Base-by-base conservation (phyloP, 2,113 vertebrate genomes). In the Rhinopomastus cyanomelas region DNA sequence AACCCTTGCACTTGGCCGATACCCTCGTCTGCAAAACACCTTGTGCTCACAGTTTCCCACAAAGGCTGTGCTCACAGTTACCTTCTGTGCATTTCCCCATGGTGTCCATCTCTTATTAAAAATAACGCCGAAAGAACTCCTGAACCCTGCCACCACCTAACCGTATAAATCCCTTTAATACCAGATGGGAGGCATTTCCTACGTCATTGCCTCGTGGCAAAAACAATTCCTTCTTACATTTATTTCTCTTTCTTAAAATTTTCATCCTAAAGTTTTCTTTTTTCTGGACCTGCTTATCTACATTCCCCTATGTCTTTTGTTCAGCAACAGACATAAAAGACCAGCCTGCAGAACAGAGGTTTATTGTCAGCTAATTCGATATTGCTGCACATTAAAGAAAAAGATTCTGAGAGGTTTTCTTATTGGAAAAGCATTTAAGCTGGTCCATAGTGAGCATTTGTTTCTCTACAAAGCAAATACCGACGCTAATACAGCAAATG, bases 361-460 rank as follows among this genome's bases (percentile, higher is more conserved):
- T 81, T 94, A 18, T 48, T 90, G 21, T 51, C 68, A 83, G 55
- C 66, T 82, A 82, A 86, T 51, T 75, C 23, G 15, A 77, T 53
- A 20, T 44, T 79, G 15, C 49, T 59, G 34, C 8, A 32, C 30
- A n/a, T 82, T 79, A 9, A 1, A 6, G 49, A 37, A 90, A 80
- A 89, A 64, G 34, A 19, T 13, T 12, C 26, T 16, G 16, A 78
- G 10, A 64, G 69, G 29, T 60, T 71, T 91, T 92, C 75, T 36
- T 82, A 73, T 84, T 87, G 22, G 21, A 93, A 95, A 93, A 95
- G 34, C 87, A 88, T 87, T 96, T 87, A 81, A 96, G 64, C 67
- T 79, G 62, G 13, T 39, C 4, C 7, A 39, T 26, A 23, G 34
- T 94, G 66, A 90, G n/a, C 59, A 48, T 37, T 78, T 69, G 57